phyloP scores from a whole-genome alignment of 2,888 invertebrate genomes.

The Phymatocera aterrima region DNA sequence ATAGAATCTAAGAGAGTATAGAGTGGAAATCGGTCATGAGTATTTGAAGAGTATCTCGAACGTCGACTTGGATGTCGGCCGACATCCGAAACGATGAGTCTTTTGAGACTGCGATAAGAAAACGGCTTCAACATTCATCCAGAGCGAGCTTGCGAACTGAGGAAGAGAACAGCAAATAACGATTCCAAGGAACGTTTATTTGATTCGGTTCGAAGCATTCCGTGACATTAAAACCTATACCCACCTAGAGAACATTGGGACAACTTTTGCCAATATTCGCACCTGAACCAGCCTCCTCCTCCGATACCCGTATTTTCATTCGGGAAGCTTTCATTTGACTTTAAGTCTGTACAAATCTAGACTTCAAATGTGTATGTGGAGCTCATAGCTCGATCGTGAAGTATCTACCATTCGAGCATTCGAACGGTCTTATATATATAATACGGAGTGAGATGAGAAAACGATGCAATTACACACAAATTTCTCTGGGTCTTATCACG shows the following conservation, averaged over 20 bases:
- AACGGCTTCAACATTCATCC: constrained; percentile 22
- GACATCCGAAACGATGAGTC: neutral
- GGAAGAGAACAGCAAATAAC: constrained; percentile 33
- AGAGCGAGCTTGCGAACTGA: constrained; percentile 23
- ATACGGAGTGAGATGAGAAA: neutral
- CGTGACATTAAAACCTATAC: constrained; percentile 21
- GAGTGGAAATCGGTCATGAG: constrained; percentile 7
- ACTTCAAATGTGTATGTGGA: neutral
- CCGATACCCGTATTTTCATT: neutral
- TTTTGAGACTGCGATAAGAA: constrained; percentile 13
- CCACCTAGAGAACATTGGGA: constrained; percentile 21
- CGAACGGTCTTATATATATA: neutral
- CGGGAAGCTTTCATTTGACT: constrained; percentile 25
- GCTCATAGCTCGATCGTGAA: neutral
- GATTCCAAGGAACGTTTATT: constrained; percentile 36
- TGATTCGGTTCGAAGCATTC: constrained; percentile 22
- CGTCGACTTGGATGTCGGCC: neutral
- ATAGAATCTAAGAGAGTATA: neutral
- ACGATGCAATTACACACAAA: neutral
- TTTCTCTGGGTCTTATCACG: neutral
- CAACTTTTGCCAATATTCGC: constrained; percentile 37
- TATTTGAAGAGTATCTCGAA: neutral
- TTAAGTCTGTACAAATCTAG: constrained; percentile 1
- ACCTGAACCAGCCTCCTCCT: constrained; percentile 16
- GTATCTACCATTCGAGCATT: neutral